A percentile compares a stretch with the other conserved stretches of the same genome.
phyloP scores from a whole-genome alignment of 2,888 invertebrate genomes.

The Eupeodes luniger region DNA sequence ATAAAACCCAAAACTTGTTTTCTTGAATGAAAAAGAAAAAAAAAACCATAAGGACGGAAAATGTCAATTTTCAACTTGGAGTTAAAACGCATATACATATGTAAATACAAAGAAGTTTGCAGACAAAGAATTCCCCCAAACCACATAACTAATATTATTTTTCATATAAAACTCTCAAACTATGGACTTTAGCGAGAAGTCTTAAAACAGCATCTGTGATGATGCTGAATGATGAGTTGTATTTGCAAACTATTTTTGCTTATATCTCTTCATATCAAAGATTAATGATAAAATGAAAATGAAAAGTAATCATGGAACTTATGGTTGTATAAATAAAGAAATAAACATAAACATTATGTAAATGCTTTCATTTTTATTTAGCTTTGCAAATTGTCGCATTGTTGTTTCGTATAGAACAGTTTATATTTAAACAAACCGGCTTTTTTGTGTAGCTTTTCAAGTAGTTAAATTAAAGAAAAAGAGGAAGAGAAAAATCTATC shows the following conservation, averaged over 20 bases:
- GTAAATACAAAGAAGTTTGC: constrained; percentile 38
- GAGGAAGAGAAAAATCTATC: neutral
- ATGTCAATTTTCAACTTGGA: neutral
- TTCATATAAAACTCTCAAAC: neutral
- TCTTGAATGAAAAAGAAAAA: constrained; percentile 10
- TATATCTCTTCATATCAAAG: neutral
- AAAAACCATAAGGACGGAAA: constrained; percentile 12
- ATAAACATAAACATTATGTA: neutral
- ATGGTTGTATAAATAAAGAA: neutral
- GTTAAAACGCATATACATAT: neutral
- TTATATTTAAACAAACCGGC: neutral
- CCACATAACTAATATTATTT: neutral
- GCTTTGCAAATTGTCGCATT: neutral
- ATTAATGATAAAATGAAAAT: neutral
- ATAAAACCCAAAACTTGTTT: constrained; percentile 27
- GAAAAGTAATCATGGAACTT: neutral
- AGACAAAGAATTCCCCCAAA: constrained; percentile 36
- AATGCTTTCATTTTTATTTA: neutral
- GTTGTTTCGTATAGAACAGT: neutral
- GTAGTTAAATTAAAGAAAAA: neutral
- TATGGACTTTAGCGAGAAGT: constrained; percentile 19
- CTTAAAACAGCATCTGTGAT: neutral
- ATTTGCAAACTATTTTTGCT: too few species aligned
- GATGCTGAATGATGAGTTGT: neutral
- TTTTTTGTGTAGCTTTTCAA: neutral